Evolutionary conservation across 2,888 invertebrate species (phyloP).

Genomic region (Andrena flavipes): DNA sequence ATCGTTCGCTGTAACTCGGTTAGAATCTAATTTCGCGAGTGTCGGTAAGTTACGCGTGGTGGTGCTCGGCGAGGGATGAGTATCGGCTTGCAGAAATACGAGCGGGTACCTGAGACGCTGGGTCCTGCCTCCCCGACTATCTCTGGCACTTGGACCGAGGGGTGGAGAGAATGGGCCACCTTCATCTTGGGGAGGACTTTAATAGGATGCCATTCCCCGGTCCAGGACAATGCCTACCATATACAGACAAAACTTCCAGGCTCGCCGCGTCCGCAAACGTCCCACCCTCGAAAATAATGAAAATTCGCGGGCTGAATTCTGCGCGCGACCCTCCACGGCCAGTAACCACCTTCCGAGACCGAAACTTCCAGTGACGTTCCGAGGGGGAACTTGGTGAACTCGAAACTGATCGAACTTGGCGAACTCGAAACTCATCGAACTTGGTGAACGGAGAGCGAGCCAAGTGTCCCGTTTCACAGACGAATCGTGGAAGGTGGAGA

Average conservation of each 20-base stretch:
- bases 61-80: conserved; percentile 49
- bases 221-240: conserved; percentile 61
- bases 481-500: no score
- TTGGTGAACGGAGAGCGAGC: no score
- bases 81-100: conserved; percentile 62
- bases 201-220: conserved; percentile 72
- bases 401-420: no score
- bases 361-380: not conserved
- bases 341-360: not conserved
- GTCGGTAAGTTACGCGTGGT: conserved; percentile 40
- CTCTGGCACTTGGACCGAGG: conserved; percentile 59
- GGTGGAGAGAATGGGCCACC: conserved; percentile 38
- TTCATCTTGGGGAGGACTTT: conserved; percentile 68
- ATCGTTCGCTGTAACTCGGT: conserved; percentile 11
- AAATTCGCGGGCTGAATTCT: conserved; percentile 51
- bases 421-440: no score
- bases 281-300: conserved; percentile 57
- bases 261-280: conserved; percentile 44
- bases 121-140: conserved; percentile 48
- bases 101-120: conserved; percentile 60
- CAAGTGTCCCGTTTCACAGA: no score
- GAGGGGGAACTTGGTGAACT: not conserved
- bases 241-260: conserved; percentile 44
- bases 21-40: conserved; percentile 53
- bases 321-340: not conserved